Conservation (phyloP, 2,113 vertebrate genomes). For the Lepisosteus osseus region DNA sequence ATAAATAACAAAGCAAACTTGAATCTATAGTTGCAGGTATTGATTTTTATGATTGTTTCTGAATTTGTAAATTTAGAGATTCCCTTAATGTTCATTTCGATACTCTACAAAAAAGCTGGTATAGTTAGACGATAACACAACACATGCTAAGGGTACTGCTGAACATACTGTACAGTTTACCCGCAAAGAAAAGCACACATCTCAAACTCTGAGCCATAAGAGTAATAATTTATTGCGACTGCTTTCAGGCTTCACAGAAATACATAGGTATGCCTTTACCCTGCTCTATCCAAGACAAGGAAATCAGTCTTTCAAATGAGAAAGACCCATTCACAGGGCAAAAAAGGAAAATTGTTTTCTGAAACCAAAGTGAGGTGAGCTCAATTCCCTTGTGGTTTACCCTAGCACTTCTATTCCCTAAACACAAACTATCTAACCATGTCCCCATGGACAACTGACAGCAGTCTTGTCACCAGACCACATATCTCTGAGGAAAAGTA, state of each 20-base stretch:
- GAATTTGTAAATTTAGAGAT: too few relatives aligned
- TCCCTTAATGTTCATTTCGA: too few relatives aligned
- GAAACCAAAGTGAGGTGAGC: not conserved
- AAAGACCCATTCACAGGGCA: not conserved
- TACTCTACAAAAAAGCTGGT: too few relatives aligned
- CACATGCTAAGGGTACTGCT: too few relatives aligned
- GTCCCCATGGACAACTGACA: conserved; percentile 27
- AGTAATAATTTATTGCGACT: conserved; percentile 35
- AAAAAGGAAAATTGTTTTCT: not conserved
- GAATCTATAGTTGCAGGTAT: too few relatives aligned
- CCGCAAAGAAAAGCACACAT: not conserved
- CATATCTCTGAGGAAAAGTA: conserved; percentile 26
- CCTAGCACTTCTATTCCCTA: not conserved
- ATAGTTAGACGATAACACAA: too few relatives aligned
- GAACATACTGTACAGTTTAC: too few relatives aligned
- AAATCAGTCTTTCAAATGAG: conserved; percentile 22
- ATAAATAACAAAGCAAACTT: too few relatives aligned
- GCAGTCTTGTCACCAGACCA: conserved; percentile 17
- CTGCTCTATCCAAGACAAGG: conserved; percentile 37
- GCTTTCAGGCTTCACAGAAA: conserved; percentile 47
- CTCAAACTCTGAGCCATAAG: conserved; percentile 40
- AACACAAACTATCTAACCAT: conserved; percentile 21
- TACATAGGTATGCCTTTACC: conserved; percentile 21
- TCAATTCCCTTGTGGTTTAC: not conserved
- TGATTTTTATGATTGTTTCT: too few relatives aligned